Percentiles rank a stretch among this genome's conserved stretches.
These are phyloP conservation scores for Sula dactylatra DNA, from an alignment of 2,113 vertebrate species.

Conservation along the genomic window DNA sequence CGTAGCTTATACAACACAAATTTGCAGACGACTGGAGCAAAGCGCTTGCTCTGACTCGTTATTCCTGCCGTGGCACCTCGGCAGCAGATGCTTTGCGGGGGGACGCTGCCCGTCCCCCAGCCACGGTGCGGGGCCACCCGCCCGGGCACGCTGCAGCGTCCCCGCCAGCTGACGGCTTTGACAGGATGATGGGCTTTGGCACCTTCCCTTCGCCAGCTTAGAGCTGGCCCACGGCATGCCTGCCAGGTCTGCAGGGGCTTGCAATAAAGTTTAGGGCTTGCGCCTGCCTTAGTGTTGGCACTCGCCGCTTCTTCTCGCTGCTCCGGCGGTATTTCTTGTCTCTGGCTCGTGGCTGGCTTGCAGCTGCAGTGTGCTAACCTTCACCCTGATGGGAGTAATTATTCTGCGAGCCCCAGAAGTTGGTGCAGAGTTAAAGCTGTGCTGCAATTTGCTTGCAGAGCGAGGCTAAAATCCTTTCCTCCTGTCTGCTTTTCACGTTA, in stretches of 20 bases:
- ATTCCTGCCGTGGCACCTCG: background rate
- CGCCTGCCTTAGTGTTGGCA: conserved; percentile 15
- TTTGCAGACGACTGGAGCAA: background rate
- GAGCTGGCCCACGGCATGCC: background rate
- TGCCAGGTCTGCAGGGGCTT: background rate
- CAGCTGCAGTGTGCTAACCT: background rate
- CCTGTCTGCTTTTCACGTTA: background rate
- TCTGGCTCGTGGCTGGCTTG: background rate
- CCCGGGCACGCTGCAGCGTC: background rate
- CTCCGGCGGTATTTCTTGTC: conserved; percentile 26
- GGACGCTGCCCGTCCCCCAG: background rate
- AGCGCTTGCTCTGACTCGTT: background rate
- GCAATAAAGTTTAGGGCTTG: conserved; percentile 23
- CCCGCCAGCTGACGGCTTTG: conserved; percentile 14
- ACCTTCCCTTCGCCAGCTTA: conserved; percentile 20
- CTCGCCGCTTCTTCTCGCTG: background rate
- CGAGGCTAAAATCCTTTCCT: background rate
- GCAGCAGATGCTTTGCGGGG: conserved; percentile 51
- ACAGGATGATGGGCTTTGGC: conserved; percentile 51
- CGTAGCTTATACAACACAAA: conserved; percentile 17
- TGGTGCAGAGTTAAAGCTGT: background rate
- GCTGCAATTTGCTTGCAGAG: background rate
- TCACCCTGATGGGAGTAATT: background rate
- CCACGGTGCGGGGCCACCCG: background rate
- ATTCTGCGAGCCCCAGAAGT: background rate